These are phyloP conservation scores for Mesaphorura yosii DNA, from an alignment of 1,140 invertebrate species.

Conservation along the genomic window DNA sequence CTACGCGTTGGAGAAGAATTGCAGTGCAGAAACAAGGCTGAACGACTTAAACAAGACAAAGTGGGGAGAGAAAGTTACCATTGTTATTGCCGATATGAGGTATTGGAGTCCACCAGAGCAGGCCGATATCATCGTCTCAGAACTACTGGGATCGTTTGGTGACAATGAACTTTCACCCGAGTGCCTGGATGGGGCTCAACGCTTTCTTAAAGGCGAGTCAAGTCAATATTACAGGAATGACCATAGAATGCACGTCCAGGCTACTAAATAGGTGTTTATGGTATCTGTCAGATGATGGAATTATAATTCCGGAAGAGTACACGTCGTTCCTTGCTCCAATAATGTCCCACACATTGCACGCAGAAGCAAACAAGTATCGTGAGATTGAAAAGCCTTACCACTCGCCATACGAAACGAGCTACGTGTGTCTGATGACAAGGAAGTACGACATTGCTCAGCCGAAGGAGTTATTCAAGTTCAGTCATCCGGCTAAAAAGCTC, in stretches of 20 bases:
- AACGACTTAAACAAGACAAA: slow-evolving; percentile 64
- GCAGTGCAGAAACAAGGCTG: slow-evolving; percentile 84
- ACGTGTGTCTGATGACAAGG: slow-evolving; percentile 87
- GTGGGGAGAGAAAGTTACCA: slow-evolving; percentile 62
- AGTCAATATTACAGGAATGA: neutral
- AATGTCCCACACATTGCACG: slow-evolving; percentile 61
- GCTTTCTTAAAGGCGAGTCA: slow-evolving; percentile 61
- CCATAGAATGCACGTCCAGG: neutral
- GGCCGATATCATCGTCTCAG: slow-evolving; percentile 93
- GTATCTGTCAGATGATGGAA: slow-evolving; percentile 55
- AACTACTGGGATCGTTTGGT: slow-evolving; percentile 93
- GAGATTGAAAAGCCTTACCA: slow-evolving; percentile 48
- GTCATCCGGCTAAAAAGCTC: slow-evolving; percentile 79
- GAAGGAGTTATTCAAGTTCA: slow-evolving; percentile 72
- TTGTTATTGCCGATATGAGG: slow-evolving; percentile 86
- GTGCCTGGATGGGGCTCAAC: slow-evolving; percentile 89
- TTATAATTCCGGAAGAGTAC: slow-evolving; percentile 83
- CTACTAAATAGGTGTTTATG: slow-evolving; percentile 15
- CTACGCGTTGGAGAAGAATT: slow-evolving; percentile 98
- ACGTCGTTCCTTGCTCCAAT: slow-evolving; percentile 83
- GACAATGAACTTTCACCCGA: slow-evolving; percentile 98
- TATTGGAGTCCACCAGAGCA: slow-evolving; percentile 62
- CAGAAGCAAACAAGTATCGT: slow-evolving; percentile 50
- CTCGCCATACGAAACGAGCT: slow-evolving; percentile 69
- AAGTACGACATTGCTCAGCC: slow-evolving; percentile 67